Base-by-base conservation (phyloP, 2,113 vertebrate species). In the Phalacrocorax carbo region DNA sequence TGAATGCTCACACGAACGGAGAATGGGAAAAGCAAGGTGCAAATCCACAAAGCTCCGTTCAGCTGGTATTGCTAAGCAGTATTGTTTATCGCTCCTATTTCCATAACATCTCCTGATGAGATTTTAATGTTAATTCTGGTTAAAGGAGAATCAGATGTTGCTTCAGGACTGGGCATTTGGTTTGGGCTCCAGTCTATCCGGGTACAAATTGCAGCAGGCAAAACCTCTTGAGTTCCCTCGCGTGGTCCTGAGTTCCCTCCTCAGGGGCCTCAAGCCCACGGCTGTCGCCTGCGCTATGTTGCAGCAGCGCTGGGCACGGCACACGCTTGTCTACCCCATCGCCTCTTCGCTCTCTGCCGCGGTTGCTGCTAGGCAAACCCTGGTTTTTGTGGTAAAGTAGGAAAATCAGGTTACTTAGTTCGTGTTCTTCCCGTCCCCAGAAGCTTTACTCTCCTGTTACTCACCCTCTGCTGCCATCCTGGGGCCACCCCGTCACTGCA, bases 381-480 rank as follows among this genome's bases (percentile, higher is more conserved):
- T 16, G 2, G 2, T 16, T 46, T 55, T 84, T 65, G 7, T 18
- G 44, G 16, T 15, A 5, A 52, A 76, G 70, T 15, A 62, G 42
- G 7, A 62, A 38, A 54, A 32, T 16, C 17, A 1, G 38, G 42
- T 58, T 77, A 17, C 49, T 68, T 29, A 15, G 9, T 44, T 40
- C 48, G 10, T 2, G 32, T 62, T 82, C 88, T 69, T 86, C 26
- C 36, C 58, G 58, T 19, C 40, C 10, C 42, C 52, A 64, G 70
- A 21, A 76, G 40, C 20, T 86, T 75, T 30, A 4, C 22, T 62
- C 11, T 64, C 16, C 69, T 17, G 36, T 87, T 82, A 26, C 29
- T 71, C 84, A 84, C 81, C 38, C 96, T 94, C 88, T 96, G 83
- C 97, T 97, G 96, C 96, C 97, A 93, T 83, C 93, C 13, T n/a